These are phyloP conservation scores for Zeuzera pyrina DNA, from an alignment of 2,888 invertebrate species.

Conservation along the genomic window DNA sequence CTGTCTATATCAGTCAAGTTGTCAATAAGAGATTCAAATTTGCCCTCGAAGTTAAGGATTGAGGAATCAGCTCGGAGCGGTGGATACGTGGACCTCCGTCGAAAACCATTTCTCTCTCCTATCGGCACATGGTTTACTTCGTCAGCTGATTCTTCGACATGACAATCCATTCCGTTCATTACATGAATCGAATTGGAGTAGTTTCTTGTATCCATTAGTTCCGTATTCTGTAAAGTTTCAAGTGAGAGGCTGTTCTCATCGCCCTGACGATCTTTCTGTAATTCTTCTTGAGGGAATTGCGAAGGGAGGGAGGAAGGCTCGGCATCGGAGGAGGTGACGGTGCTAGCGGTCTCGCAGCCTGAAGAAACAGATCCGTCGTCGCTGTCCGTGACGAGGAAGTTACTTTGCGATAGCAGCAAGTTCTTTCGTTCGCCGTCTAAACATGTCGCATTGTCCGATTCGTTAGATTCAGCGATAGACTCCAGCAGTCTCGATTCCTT, in stretches of 20 bases:
- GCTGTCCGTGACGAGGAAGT: slow-evolving; percentile 76
- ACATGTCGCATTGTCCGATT: slow-evolving; percentile 33
- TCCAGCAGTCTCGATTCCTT: slow-evolving; percentile 33
- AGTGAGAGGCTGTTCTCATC: slow-evolving; percentile 37
- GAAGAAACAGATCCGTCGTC: slow-evolving; percentile 85
- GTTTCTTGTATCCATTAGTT: slow-evolving; percentile 24
- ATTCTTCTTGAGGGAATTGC: slow-evolving; percentile 53
- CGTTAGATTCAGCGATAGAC: slow-evolving; percentile 51
- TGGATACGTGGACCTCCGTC: slow-evolving; percentile 60
- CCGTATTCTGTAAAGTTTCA: slow-evolving; percentile 28
- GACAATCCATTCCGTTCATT: slow-evolving; percentile 10
- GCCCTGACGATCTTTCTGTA: slow-evolving; percentile 25
- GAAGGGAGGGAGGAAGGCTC: slow-evolving; percentile 66
- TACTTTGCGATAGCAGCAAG: slow-evolving; percentile 47
- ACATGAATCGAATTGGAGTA: slow-evolving; percentile 31
- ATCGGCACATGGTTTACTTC: slow-evolving; percentile 65
- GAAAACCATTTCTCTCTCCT: slow-evolving; percentile 58
- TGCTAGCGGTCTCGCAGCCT: slow-evolving; percentile 86
- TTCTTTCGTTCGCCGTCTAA: slow-evolving; percentile 31
- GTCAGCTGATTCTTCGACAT: slow-evolving; percentile 18
- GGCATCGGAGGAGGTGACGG: slow-evolving; percentile 74
- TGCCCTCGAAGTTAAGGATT: slow-evolving; percentile 42
- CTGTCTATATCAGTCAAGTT: slow-evolving; percentile 55
- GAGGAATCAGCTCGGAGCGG: slow-evolving; percentile 41
- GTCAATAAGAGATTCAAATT: slow-evolving; percentile 58